Evolutionary conservation across 1,140 invertebrate species (phyloP).

Genomic region (Sinonovacula constricta): DNA sequence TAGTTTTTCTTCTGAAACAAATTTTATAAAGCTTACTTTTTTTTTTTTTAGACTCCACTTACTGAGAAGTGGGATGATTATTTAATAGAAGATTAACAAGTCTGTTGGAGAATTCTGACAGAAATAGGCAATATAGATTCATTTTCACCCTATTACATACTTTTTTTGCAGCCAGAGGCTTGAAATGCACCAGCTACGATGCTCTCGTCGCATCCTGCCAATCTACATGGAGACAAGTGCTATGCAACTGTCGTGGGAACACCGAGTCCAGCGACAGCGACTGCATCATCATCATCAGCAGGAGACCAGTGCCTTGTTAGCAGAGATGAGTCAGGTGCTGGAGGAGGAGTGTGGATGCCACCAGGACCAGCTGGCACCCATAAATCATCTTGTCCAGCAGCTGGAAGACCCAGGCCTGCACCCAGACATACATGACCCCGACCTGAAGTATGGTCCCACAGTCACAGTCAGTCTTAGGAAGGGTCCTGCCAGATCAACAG

Average conservation of each 20-base stretch:
- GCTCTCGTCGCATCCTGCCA: too few species aligned
- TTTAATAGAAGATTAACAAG: too few species aligned
- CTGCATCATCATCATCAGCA: conserved; percentile 2
- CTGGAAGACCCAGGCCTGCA: conserved; percentile 7
- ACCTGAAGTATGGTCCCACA: conserved; percentile 37
- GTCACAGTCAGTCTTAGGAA: conserved; percentile 34
- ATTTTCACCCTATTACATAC: too few species aligned
- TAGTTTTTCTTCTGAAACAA: too few species aligned
- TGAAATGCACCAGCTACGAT: too few species aligned
- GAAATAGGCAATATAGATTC: too few species aligned
- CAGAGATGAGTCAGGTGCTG: not conserved
- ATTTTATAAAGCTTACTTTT: too few species aligned
- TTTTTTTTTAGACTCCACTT: too few species aligned
- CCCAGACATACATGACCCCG: not conserved
- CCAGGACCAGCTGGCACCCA: not conserved
- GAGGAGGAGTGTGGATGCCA: not conserved
- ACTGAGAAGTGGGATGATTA: too few species aligned
- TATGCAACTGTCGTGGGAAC: conserved; percentile 9
- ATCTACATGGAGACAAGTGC: too few species aligned
- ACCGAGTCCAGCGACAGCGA: not conserved
- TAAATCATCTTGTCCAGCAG: conserved; percentile 15
- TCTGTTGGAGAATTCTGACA: too few species aligned
- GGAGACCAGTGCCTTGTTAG: not conserved
- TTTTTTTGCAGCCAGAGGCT: too few species aligned
- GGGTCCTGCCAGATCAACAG: conserved; percentile 8